Percentiles rank a stretch among this genome's conserved stretches.
Conservation (phyloP, 35 echinoderm and acorn worm genomes). For the Stichopus chloronotus region DNA sequence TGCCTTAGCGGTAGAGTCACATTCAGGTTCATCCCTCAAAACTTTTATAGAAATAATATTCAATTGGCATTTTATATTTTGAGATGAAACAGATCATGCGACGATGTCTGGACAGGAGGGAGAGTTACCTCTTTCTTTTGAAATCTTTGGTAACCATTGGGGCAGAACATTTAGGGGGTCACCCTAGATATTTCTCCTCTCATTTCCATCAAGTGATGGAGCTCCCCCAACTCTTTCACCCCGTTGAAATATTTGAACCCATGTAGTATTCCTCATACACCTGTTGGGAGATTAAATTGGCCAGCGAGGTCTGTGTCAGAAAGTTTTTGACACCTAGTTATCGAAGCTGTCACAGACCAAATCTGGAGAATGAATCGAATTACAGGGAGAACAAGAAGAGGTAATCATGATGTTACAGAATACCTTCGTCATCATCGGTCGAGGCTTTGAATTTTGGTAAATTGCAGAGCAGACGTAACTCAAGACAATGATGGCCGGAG, state of each 20-base stretch:
- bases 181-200: not conserved
- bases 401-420: not conserved
- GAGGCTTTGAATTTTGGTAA: too few relatives aligned
- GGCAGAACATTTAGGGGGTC: not conserved
- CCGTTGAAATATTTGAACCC: not conserved
- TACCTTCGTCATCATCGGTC: too few relatives aligned
- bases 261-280: not conserved
- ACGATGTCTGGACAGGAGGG: too few relatives aligned
- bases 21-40: too few relatives aligned
- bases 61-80: too few relatives aligned
- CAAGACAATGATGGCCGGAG: too few relatives aligned
- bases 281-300: not conserved
- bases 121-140: too few relatives aligned
- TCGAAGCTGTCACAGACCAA: not conserved
- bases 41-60: too few relatives aligned
- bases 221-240: not conserved
- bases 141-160: not conserved
- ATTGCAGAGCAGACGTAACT: too few relatives aligned
- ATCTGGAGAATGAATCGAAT: constrained; percentile 1
- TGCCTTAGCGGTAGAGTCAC: too few relatives aligned
- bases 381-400: not conserved
- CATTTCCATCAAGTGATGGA: not conserved
- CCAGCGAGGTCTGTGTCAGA: not conserved
- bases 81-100: too few relatives aligned
- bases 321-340: not conserved